These are phyloP conservation scores for Aphaenogaster floridana DNA, from an alignment of 1,140 invertebrate species.

Conservation along the genomic window DNA sequence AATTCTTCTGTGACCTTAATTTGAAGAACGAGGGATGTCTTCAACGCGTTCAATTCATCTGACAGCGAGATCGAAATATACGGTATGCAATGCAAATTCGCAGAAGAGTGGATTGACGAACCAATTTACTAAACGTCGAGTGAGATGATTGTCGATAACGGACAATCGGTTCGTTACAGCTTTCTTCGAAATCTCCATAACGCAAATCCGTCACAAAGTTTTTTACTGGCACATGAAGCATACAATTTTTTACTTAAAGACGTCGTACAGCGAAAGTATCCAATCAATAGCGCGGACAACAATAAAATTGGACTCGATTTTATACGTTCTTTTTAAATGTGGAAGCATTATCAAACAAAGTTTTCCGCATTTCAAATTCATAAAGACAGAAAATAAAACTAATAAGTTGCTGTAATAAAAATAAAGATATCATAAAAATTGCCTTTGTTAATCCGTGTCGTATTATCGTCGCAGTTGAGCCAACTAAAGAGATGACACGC, in stretches of 20 bases:
- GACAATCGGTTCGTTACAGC: background rate
- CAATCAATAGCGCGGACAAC: background rate
- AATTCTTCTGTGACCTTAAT: background rate
- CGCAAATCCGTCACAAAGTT: background rate
- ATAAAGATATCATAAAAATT: background rate
- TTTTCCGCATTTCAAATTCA: background rate
- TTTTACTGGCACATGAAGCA: background rate
- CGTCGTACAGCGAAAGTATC: background rate
- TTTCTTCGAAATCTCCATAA: background rate
- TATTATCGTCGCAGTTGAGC: background rate
- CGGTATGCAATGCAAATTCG: background rate
- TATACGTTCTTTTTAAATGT: background rate
- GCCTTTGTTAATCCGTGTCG: background rate
- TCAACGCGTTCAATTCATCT: background rate
- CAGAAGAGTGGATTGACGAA: background rate
- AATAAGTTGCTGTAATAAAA: background rate
- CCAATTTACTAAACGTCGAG: slow-evolving; percentile 29
- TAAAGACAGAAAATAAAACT: background rate
- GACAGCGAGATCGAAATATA: background rate
- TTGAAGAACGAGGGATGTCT: background rate
- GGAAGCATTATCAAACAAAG: background rate
- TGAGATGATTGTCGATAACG: slow-evolving; percentile 2
- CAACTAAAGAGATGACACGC: background rate
- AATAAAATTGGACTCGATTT: background rate
- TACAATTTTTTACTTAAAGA: background rate